phyloP scores from a whole-genome alignment of 2,797 vertebrate species.

The Crenuchus spilurus region DNA sequence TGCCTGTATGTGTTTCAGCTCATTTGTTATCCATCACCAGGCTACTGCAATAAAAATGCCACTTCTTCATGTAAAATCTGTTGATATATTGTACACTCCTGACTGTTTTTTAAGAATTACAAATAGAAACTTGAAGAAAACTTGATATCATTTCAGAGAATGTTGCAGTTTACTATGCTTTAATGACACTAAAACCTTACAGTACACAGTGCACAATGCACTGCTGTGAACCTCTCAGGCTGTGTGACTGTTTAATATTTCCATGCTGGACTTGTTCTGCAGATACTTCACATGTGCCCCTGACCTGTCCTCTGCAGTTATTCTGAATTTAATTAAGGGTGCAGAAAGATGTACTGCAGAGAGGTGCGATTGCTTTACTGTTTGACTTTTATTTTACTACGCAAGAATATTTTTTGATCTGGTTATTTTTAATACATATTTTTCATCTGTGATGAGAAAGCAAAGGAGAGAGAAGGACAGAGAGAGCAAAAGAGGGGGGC shows the following conservation, averaged over 20 bases:
- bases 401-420: neutral
- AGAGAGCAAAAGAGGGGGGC: neutral
- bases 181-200: neutral
- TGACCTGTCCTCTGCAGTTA: constrained; percentile 15
- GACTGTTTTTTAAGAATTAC: no score
- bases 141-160: no score
- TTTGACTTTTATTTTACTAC: constrained; percentile 16
- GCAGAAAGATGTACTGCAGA: neutral
- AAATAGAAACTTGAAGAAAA: no score
- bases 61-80: no score
- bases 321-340: constrained; percentile 22
- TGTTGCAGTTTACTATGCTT: neutral
- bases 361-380: constrained; percentile 12
- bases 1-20: no score
- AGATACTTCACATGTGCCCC: constrained; percentile 19
- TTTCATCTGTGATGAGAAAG: no score
- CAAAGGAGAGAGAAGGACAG: neutral
- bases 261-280: neutral
- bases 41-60: no score
- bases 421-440: no score
- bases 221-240: constrained; percentile 11
- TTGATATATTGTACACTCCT: no score
- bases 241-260: neutral
- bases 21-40: no score
- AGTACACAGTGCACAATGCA: neutral